Evolutionary conservation across 2,888 invertebrate genomes (phyloP).

Genomic region (Meiosimyza platycephala): DNA sequence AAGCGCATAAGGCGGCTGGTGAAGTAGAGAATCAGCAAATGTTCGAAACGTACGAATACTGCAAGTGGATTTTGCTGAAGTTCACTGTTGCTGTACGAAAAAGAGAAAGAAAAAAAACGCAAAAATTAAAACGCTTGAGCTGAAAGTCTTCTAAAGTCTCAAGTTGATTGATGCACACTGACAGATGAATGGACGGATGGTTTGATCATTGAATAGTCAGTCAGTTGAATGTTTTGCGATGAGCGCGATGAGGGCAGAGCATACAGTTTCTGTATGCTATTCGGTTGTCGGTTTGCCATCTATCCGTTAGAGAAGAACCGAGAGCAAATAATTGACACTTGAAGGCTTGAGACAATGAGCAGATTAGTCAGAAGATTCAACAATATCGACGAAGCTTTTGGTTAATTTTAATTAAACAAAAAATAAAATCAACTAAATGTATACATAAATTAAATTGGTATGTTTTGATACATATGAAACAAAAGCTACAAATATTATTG

Average conservation of each 20-base stretch:
- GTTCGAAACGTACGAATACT: not conserved
- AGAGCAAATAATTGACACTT: constrained; percentile 16
- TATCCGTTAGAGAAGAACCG: not conserved
- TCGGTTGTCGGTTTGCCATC: not conserved
- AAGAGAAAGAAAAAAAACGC: constrained; percentile 1
- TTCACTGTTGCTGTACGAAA: not conserved
- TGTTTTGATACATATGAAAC: too few species aligned
- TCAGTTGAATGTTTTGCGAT: not conserved
- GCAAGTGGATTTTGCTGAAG: constrained; percentile 4
- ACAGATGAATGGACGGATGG: constrained; percentile 4
- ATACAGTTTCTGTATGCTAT: not conserved
- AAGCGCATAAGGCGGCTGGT: not conserved
- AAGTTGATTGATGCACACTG: constrained; percentile 29
- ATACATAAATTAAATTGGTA: too few species aligned
- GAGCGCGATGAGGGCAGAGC: not conserved
- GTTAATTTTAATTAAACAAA: too few species aligned
- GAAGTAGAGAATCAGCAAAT: not conserved
- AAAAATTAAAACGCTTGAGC: constrained; percentile 15
- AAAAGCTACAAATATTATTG: too few species aligned
- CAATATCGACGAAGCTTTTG: not conserved
- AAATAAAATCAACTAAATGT: too few species aligned
- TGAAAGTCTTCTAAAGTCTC: constrained; percentile 17
- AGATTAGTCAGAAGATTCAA: constrained; percentile 9
- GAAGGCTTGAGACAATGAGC: constrained; percentile 22
- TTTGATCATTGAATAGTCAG: not conserved